These are phyloP conservation scores for Amphibalanus amphitrite DNA, from an alignment of 1,140 invertebrate species.

Conservation along the genomic window DNA sequence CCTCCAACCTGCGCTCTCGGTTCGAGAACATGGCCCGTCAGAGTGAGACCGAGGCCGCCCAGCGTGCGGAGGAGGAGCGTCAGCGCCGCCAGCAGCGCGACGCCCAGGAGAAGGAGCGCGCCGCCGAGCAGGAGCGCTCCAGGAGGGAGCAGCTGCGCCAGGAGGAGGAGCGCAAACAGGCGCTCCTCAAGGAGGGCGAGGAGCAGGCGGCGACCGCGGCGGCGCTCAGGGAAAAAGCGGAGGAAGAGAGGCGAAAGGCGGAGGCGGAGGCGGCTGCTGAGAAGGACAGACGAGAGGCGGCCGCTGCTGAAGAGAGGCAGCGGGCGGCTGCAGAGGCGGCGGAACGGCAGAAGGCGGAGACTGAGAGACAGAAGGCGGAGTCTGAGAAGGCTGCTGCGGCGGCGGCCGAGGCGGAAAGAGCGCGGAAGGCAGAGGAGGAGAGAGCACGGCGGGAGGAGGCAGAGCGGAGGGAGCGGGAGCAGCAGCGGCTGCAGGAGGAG, in stretches of 20 bases:
- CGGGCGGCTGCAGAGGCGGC: too few relatives aligned
- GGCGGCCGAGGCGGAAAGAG: slow-evolving; percentile 21
- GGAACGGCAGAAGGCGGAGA: neutral
- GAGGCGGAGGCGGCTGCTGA: too few relatives aligned
- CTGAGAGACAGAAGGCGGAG: slow-evolving; percentile 1
- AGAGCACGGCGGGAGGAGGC: slow-evolving; percentile 11
- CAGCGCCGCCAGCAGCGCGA: slow-evolving; percentile 30
- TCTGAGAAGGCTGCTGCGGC: too few relatives aligned
- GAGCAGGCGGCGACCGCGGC: too few relatives aligned
- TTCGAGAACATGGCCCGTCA: slow-evolving; percentile 68
- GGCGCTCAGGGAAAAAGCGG: too few relatives aligned
- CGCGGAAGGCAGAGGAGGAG: slow-evolving; percentile 19
- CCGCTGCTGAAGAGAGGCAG: too few relatives aligned
- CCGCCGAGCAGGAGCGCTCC: slow-evolving; percentile 21
- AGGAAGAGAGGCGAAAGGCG: too few relatives aligned
- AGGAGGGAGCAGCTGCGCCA: slow-evolving; percentile 10
- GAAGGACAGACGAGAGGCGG: too few relatives aligned
- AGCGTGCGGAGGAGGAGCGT: slow-evolving; percentile 24
- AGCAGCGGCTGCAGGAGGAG: slow-evolving; percentile 12
- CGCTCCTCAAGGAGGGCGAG: slow-evolving; percentile 6
- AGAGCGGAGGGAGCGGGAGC: slow-evolving; percentile 7
- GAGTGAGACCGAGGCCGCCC: slow-evolving; percentile 39
- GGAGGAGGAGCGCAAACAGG: slow-evolving; percentile 13
- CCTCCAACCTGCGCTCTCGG: slow-evolving; percentile 51
- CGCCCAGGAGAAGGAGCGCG: slow-evolving; percentile 28